Evolutionary conservation across 1,140 invertebrate species (phyloP).

Genomic region (Hetaerina americana): DNA sequence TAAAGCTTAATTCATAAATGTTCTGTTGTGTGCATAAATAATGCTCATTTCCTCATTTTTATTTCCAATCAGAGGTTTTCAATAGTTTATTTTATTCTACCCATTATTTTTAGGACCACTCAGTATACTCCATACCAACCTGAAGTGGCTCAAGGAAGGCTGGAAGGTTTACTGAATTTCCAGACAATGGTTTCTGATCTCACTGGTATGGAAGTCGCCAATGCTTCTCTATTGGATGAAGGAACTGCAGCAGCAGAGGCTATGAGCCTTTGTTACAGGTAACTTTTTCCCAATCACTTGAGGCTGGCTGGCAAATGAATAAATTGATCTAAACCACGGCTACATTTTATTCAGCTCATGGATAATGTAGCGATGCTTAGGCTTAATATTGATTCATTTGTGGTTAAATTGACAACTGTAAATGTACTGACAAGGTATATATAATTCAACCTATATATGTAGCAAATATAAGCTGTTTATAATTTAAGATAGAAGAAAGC

Average conservation of each 20-base stretch:
- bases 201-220: conserved; percentile 87
- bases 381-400: too few relatives aligned
- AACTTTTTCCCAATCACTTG: conserved; percentile 8
- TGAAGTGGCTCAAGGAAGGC: conserved; percentile 90
- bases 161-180: conserved; percentile 93
- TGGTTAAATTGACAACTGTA: too few relatives aligned
- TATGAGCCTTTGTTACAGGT: conserved; percentile 73
- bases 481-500: too few relatives aligned
- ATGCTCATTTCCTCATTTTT: too few relatives aligned
- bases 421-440: too few relatives aligned
- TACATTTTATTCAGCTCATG: not conserved
- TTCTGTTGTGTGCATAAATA: too few relatives aligned
- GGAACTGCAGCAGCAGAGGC: conserved; percentile 96
- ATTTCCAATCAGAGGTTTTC: too few relatives aligned
- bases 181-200: conserved; percentile 95
- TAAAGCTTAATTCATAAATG: too few relatives aligned
- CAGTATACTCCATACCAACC: conserved; percentile 82
- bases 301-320: not conserved
- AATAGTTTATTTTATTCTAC: conserved; percentile 15
- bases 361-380: too few relatives aligned
- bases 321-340: not conserved
- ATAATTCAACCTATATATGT: too few relatives aligned
- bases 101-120: conserved; percentile 47
- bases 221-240: conserved; percentile 93
- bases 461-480: too few relatives aligned